Percentiles rank a stretch among this genome's conserved stretches.
These are phyloP conservation scores for Escarpia spicata DNA, from an alignment of 2,888 invertebrate genomes.

Conservation along the genomic window DNA sequence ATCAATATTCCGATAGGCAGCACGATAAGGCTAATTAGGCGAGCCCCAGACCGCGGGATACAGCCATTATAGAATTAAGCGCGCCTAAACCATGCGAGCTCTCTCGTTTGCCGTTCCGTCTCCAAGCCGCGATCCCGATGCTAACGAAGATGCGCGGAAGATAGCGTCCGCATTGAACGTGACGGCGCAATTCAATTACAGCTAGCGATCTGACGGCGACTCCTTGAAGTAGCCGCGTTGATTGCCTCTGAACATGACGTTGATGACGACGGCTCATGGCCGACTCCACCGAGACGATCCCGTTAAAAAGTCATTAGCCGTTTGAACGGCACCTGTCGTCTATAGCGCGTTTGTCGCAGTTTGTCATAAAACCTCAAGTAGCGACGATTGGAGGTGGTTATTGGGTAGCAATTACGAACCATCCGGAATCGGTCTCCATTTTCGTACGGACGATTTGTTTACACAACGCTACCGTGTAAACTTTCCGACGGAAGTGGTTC, in stretches of 20 bases:
- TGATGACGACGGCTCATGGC: neutral
- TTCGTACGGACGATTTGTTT: neutral
- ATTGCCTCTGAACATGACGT: neutral
- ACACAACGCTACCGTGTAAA: neutral
- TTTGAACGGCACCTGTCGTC: slow-evolving; percentile 16
- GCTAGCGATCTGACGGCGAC: neutral
- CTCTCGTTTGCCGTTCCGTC: neutral
- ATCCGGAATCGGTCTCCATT: neutral
- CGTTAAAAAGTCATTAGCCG: slow-evolving; percentile 11
- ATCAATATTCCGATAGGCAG: slow-evolving; percentile 16
- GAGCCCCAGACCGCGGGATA: neutral
- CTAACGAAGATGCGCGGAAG: neutral
- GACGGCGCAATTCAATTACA: slow-evolving; percentile 9
- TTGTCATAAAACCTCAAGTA: neutral
- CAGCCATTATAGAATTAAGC: slow-evolving; percentile 13
- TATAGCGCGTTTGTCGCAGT: neutral
- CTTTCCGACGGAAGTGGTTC: neutral
- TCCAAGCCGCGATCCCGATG: neutral
- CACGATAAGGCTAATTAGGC: slow-evolving; percentile 6
- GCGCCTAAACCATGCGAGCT: neutral
- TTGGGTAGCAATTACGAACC: neutral
- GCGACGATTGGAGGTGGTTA: slow-evolving; percentile 10
- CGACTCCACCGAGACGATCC: neutral
- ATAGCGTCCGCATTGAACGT: neutral
- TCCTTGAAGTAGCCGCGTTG: neutral